Evolutionary conservation across 1,140 invertebrate genomes (phyloP).

Genomic region (Caerostris extrusa): DNA sequence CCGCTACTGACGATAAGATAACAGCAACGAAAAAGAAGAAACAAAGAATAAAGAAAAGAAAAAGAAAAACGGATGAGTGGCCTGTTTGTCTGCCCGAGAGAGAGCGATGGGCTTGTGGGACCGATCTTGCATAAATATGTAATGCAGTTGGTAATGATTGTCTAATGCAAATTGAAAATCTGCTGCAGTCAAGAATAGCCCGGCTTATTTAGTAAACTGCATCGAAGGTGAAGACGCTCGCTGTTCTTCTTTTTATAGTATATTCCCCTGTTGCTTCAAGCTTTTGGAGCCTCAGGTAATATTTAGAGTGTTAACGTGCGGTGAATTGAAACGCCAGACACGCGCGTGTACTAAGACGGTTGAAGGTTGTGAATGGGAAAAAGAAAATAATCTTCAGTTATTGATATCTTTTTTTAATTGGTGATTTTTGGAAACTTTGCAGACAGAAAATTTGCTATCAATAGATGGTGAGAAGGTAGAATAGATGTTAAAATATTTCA

Average conservation of each 20-base stretch:
- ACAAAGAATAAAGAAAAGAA: not conserved
- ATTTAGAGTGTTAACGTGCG: not conserved
- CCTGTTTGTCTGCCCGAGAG: not conserved
- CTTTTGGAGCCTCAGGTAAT: not conserved
- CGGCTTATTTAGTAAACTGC: constrained; percentile 15
- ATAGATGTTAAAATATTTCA: too few species aligned
- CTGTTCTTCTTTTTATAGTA: not conserved
- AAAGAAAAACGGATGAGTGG: not conserved
- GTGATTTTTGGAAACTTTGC: not conserved
- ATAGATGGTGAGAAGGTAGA: too few species aligned
- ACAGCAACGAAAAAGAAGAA: not conserved
- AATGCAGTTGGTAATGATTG: constrained; percentile 65
- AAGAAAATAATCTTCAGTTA: not conserved
- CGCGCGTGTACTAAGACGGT: not conserved
- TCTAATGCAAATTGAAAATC: constrained; percentile 72
- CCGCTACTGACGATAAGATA: constrained; percentile 52
- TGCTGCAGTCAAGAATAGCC: constrained; percentile 48
- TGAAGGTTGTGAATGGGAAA: not conserved
- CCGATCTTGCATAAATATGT: constrained; percentile 61
- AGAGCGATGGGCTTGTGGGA: not conserved
- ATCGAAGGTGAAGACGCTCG: not conserved
- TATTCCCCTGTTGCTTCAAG: too few species aligned
- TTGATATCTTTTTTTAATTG: not conserved
- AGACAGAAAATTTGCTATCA: too few species aligned
- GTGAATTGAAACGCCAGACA: not conserved